These are phyloP conservation scores for Cavia aperea DNA, from an alignment of 2,113 vertebrate species.

Conservation along the genomic window DNA sequence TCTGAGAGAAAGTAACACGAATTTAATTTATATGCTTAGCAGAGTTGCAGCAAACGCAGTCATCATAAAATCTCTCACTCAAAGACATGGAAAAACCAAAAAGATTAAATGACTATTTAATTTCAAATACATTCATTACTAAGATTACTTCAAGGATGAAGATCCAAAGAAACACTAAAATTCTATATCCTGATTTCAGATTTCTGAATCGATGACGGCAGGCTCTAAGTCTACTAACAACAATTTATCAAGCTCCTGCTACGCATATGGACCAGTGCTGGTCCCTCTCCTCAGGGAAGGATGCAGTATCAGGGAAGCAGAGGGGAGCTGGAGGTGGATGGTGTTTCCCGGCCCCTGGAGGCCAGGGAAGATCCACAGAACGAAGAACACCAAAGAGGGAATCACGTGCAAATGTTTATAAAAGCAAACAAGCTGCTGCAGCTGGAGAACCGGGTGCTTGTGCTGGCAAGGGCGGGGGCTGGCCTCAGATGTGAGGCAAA, in stretches of 20 bases:
- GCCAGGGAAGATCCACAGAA: background rate
- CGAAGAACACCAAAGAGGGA: background rate
- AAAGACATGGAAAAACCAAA: background rate
- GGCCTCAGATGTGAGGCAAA: background rate
- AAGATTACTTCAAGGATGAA: background rate
- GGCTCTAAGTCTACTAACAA: background rate
- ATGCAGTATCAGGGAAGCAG: background rate
- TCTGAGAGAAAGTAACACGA: background rate
- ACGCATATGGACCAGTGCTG: background rate
- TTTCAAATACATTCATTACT: constrained; percentile 22
- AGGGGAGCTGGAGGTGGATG: background rate
- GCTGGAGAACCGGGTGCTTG: background rate
- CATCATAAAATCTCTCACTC: background rate
- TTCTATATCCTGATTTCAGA: background rate
- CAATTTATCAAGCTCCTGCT: background rate
- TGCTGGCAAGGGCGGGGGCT: background rate
- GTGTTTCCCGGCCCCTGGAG: background rate
- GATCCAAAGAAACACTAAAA: background rate
- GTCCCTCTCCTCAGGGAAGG: background rate
- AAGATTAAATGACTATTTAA: background rate
- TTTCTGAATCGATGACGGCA: background rate
- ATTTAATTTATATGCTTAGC: background rate
- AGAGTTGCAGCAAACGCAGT: background rate
- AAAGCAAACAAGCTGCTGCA: background rate
- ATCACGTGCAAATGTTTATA: background rate